Conservation (phyloP, 2,113 vertebrate genomes). For the Paradoxurus hermaphroditus region DNA sequence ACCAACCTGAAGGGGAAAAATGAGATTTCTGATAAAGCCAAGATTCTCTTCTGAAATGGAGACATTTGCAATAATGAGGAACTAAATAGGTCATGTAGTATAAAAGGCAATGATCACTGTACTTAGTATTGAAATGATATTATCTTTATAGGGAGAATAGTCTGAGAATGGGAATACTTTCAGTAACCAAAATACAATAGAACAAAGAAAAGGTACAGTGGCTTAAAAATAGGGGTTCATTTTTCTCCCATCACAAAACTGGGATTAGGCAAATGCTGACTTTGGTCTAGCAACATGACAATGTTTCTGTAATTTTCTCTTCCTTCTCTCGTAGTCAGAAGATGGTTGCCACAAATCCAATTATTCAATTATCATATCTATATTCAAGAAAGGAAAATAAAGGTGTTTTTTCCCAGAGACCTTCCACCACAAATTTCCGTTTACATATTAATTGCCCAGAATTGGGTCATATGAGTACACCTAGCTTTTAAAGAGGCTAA, state of each 20-base stretch:
- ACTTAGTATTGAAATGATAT: background rate
- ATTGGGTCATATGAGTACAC: too few species aligned
- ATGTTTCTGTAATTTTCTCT: background rate
- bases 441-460: background rate
- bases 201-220: background rate
- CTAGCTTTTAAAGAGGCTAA: background rate
- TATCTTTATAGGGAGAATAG: background rate
- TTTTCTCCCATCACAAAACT: background rate
- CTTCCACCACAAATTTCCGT: background rate
- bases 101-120: background rate
- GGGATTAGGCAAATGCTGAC: background rate
- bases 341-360: background rate
- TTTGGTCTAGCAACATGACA: background rate
- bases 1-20: background rate
- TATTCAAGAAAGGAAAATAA: background rate
- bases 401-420: background rate
- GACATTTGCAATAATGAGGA: background rate
- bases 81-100: background rate
- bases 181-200: background rate
- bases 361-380: background rate
- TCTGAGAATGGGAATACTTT: background rate
- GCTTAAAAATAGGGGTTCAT: background rate
- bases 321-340: constrained; percentile 4
- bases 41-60: constrained; percentile 32
- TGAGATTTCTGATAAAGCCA: background rate